phyloP scores from a whole-genome alignment of 2,888 invertebrate genomes.

The Arrhopalites spinosus region DNA sequence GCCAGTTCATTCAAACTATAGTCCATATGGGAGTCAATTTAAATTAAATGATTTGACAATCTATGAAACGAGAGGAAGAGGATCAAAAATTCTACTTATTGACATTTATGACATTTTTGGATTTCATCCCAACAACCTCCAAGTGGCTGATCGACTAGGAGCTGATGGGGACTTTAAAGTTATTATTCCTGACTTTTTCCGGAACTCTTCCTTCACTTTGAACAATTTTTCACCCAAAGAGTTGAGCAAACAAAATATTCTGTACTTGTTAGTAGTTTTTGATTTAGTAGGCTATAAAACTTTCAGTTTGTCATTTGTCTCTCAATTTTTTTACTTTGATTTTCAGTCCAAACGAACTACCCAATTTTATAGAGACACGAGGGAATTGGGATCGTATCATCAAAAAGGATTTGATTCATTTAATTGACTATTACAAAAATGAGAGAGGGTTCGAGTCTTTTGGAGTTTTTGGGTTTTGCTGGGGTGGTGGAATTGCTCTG shows the following conservation, averaged over 20 bases:
- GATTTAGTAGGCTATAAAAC: background rate
- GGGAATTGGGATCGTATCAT: conserved; percentile 30
- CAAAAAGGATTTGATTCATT: conserved; percentile 13
- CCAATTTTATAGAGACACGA: background rate
- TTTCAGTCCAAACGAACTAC: background rate
- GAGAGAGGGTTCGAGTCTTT: background rate
- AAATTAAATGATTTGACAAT: conserved; percentile 2
- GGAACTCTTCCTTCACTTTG: conserved; percentile 35
- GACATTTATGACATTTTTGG: conserved; percentile 49
- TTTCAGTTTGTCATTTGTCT: too few relatives aligned
- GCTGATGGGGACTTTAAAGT: conserved; percentile 38
- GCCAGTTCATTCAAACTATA: background rate
- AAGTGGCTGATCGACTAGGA: conserved; percentile 43
- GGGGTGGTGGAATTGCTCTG: conserved; percentile 32
- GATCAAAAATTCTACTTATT: conserved; percentile 36
- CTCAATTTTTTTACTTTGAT: background rate
- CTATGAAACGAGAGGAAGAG: conserved; percentile 38
- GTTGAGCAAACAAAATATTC: background rate
- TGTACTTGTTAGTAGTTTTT: background rate
- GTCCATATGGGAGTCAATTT: background rate
- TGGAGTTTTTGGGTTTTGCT: conserved; percentile 41
- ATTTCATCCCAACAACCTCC: conserved; percentile 41
- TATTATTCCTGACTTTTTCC: conserved; percentile 46
- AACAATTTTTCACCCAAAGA: conserved; percentile 11
- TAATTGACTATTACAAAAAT: conserved; percentile 18